Evolutionary conservation across 2,113 vertebrate species (phyloP).

Genomic region (Todiramphus chloris): DNA sequence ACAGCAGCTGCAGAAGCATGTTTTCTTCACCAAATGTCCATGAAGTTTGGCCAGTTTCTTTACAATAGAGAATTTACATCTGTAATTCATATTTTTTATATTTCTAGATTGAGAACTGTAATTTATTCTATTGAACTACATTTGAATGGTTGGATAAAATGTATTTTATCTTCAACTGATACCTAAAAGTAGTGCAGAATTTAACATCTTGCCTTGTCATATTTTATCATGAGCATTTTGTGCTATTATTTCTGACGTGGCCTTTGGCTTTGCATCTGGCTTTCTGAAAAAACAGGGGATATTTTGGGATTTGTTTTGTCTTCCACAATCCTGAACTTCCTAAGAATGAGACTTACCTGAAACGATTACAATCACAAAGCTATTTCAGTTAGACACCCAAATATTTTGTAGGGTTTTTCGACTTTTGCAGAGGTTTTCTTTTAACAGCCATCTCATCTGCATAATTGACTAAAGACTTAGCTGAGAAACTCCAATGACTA

Average conservation of each 20-base stretch:
- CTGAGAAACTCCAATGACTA: background rate
- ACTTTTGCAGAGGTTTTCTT: background rate
- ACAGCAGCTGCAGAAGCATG: background rate
- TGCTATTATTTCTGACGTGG: background rate
- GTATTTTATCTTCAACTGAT: background rate
- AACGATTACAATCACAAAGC: background rate
- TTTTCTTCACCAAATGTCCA: background rate
- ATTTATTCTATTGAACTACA: background rate
- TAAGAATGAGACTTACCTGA: background rate
- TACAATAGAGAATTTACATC: background rate
- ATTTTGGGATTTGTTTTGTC: background rate
- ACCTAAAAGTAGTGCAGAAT: background rate
- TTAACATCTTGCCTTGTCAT: background rate
- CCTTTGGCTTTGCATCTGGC: background rate
- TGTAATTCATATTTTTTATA: background rate
- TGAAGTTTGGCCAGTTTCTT: background rate
- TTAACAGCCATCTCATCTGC: background rate
- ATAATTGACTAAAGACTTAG: background rate
- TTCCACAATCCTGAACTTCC: background rate
- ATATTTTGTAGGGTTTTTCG: background rate
- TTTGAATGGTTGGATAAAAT: background rate
- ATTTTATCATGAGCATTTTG: background rate
- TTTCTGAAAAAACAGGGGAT: background rate
- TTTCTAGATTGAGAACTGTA: background rate
- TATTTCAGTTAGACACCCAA: background rate